These are phyloP conservation scores for Ennomos fuscantarius DNA, from an alignment of 2,888 invertebrate genomes.

Conservation along the genomic window DNA sequence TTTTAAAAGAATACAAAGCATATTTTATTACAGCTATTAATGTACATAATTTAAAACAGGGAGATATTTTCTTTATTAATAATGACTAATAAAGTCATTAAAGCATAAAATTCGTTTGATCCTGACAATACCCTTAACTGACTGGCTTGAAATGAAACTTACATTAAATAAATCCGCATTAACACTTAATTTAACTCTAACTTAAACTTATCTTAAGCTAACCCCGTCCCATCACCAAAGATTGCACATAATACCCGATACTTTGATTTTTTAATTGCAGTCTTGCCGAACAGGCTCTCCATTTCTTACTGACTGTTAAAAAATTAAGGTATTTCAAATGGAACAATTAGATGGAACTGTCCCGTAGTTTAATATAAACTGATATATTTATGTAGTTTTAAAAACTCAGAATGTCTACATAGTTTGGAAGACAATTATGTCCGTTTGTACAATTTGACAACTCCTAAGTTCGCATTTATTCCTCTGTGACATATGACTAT, in stretches of 20 bases:
- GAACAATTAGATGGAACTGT: constrained; percentile 62
- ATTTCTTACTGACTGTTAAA: constrained; percentile 75
- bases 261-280: constrained; percentile 85
- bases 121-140: constrained; percentile 27
- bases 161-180: constrained; percentile 57
- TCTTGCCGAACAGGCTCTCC: constrained; percentile 73
- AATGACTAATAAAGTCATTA: no score
- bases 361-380: constrained; percentile 59
- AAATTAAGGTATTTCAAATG: constrained; percentile 78
- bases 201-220: constrained; percentile 71
- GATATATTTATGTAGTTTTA: constrained; percentile 44
- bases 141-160: constrained; percentile 82
- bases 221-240: constrained; percentile 89
- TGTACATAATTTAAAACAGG: no score
- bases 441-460: constrained; percentile 55
- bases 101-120: background rate
- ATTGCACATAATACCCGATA: constrained; percentile 95
- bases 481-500: no score
- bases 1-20: no score
- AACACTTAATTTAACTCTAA: constrained; percentile 60
- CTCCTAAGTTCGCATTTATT: no score
- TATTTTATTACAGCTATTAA: no score
- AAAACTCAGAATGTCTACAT: constrained; percentile 58
- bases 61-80: no score
- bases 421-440: constrained; percentile 79